These are phyloP conservation scores for Charaxes varanes DNA, from an alignment of 1,140 invertebrate genomes.

Conservation along the genomic window DNA sequence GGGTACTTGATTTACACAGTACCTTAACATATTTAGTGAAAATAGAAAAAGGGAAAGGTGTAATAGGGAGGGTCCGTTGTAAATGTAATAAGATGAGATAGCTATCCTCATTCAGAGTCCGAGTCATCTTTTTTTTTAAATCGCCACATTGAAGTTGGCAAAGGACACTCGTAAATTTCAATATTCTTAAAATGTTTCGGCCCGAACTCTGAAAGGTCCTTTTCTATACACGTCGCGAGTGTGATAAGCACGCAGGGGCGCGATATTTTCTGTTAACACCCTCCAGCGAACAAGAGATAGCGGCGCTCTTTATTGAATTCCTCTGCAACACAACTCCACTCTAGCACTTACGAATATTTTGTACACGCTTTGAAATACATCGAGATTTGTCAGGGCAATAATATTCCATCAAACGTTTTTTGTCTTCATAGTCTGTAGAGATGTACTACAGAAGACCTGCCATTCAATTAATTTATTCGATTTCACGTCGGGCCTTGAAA, in stretches of 20 bases:
- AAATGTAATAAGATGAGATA: constrained; percentile 20
- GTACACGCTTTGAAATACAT: background rate
- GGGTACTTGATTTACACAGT: no score
- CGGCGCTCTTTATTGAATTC: constrained; percentile 36
- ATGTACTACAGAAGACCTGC: no score
- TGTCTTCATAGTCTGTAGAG: constrained; percentile 1
- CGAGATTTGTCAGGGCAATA: no score
- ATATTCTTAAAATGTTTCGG: constrained; percentile 51
- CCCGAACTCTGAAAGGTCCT: constrained; percentile 42
- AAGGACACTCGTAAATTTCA: constrained; percentile 53
- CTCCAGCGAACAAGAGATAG: constrained; percentile 30
- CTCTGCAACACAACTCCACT: constrained; percentile 25
- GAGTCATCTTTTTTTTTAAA: constrained; percentile 13
- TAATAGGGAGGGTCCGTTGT: constrained; percentile 10
- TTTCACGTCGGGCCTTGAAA: no score
- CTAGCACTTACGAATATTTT: constrained; percentile 3
- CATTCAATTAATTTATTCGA: no score
- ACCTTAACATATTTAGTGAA: no score
- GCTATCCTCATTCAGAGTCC: background rate
- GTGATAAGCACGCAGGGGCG: constrained; percentile 49
- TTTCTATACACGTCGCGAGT: constrained; percentile 38
- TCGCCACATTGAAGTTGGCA: constrained; percentile 26
- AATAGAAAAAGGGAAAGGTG: no score
- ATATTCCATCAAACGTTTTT: background rate
- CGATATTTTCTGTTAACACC: constrained; percentile 40